Base-by-base conservation (phyloP, 2,888 invertebrate species). In the Suillia variegata region DNA sequence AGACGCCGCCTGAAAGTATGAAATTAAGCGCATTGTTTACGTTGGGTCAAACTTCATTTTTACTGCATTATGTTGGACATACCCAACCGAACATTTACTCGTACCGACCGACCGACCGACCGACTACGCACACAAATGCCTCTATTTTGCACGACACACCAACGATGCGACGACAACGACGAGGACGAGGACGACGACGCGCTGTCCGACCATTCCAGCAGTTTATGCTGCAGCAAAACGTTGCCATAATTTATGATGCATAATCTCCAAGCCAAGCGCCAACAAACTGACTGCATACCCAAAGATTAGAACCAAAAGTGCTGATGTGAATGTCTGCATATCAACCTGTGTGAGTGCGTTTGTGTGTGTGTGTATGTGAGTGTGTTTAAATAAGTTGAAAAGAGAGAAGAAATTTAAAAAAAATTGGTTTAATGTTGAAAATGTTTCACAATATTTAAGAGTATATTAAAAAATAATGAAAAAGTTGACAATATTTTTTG, bases 251-350 rank as follows among this genome's bases (percentile, higher is more conserved):
- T 70, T 71, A 69, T 69, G 68, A 67, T 71, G 70, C 63, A 70
- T 58, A 63, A 79, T 74, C 70, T 80, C 80, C 42, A 75, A 59
- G 54, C 64, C 67, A 56, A 80, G 68, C 47, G 75, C 74, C 57
- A 78, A 59, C 22, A 79, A 4, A 80, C 47, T 21, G 79, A 81
- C 66, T 17, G 80, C 64, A 67, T 83, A 79, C 20, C 88, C 88
- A 2, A 83, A 70, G 2, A 80, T 69, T 6, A 88, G 78, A 49
- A 85, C 79, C 15, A 85, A 71, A 13, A 87, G 78, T 0, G 87
- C 86, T 59, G 85, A 85, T 34, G 85, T 84, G 68, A 88, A 86
- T 70, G 88, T 88, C 22, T 81, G 79, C 57, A 88, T 79, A 50
- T 84, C 83, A 31, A 89, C 88, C 63, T 85, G 78, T 62, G 49